Conservation (phyloP, 2,113 vertebrate species). For the Sardina pilchardus region DNA sequence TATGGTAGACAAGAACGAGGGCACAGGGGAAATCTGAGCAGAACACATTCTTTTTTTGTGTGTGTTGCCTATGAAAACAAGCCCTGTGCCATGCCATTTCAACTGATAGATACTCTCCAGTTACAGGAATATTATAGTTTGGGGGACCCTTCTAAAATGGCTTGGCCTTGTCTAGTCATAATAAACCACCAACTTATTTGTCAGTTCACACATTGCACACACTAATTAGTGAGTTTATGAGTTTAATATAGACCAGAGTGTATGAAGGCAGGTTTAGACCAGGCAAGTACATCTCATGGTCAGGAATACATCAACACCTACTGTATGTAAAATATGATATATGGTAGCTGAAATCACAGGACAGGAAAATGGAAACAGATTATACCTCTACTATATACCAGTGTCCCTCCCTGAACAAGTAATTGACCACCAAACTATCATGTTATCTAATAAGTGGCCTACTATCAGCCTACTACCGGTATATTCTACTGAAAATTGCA, state of each 20-base stretch:
- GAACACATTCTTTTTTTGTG: neutral
- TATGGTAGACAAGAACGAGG: neutral
- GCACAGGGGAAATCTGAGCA: neutral
- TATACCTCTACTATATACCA: too few relatives aligned
- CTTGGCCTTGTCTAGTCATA: neutral
- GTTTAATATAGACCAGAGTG: neutral
- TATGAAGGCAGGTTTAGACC: neutral
- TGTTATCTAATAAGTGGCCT: neutral
- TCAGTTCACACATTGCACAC: neutral
- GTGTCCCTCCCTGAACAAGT: neutral
- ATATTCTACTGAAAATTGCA: neutral
- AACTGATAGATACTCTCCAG: neutral
- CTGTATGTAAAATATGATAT: too few relatives aligned
- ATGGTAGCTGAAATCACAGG: neutral
- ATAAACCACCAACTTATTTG: neutral
- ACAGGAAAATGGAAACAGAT: neutral
- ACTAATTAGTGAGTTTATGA: neutral
- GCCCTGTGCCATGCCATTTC: neutral
- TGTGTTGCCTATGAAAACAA: neutral
- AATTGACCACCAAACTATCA: neutral
- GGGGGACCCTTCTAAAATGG: neutral
- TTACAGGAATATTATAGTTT: neutral
- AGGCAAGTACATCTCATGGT: too few relatives aligned
- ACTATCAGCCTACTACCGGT: neutral
- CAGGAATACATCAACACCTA: too few relatives aligned